Base-by-base conservation (phyloP, 2,113 vertebrate species). In the Phaethon lepturus region DNA sequence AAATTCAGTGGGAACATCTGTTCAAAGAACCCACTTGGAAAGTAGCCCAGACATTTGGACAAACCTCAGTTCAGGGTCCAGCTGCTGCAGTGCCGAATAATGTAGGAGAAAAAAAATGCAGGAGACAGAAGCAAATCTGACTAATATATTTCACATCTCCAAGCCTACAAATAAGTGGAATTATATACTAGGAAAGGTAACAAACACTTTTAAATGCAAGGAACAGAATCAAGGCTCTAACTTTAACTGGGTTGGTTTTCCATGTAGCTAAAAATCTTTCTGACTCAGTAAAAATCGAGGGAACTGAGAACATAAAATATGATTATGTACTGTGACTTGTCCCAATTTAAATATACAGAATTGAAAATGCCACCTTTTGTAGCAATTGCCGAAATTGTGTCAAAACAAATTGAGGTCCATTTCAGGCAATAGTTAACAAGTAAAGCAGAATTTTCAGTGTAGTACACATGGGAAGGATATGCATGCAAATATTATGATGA, bases 11-110 rank as follows among this genome's bases (percentile, higher is more conserved):
- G 45, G 42, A 96, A 94, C 78, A 94, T 93, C 75, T 96, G 67
- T 90, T 95, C 59, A 80, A 79, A 93, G 78, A 92, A 92, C 90
- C 78, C 86, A 77, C 75, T 93, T 93, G 92, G 94, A 97, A 95
- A 88, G 63, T 63, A 90, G 71, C 90, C 94, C 71, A 74, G 90
- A 59, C 38, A 38, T 62, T 88, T 85, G 45, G 67, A 80, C 19
- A 96, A 94, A 73, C 25, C 31, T 93, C 62, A 45, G 40, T 79
- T 93, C 74, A 47, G 7, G 63, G 50, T 94, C 78, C 72, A 94
- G 71, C 59, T 95, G 63, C 60, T 90, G 10, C 31, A 74, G 55
- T 45, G 78, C 22, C 1, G 10, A 87, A 81, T 66, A 81, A 67
- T 3, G 3, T 14, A 71, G 20, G 38, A 72, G 35, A 73, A 92